phyloP scores from a whole-genome alignment of 1,140 invertebrate genomes.

The Rhagoletis zephyria region DNA sequence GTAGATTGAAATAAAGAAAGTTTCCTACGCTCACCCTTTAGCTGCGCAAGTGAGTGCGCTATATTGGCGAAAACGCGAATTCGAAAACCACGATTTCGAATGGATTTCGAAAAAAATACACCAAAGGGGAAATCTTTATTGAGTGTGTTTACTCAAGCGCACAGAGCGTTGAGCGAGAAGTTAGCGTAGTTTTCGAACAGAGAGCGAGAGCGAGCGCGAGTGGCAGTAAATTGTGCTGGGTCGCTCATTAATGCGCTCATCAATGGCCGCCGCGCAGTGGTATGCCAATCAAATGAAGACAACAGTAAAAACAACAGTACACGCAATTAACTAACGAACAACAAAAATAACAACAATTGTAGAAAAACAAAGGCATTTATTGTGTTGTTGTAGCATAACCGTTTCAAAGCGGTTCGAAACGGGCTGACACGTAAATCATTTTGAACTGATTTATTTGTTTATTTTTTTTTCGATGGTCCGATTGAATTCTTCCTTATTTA shows the following conservation, averaged over 20 bases:
- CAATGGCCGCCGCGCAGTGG: constrained; percentile 30
- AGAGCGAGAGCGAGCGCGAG: neutral
- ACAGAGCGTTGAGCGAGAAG: neutral
- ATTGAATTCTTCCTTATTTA: neutral
- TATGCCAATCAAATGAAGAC: constrained; percentile 38
- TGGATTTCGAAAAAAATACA: constrained; percentile 10
- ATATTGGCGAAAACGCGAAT: neutral
- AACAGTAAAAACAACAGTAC: neutral
- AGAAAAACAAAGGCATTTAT: neutral
- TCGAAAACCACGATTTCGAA: neutral
- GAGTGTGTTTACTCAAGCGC: neutral
- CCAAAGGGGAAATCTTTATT: neutral
- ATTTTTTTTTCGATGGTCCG: neutral
- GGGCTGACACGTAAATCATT: neutral
- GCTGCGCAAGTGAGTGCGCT: neutral
- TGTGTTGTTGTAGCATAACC: neutral
- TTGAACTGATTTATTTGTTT: neutral
- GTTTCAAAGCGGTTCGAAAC: constrained; percentile 13
- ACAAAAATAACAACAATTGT: neutral
- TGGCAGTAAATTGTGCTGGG: neutral
- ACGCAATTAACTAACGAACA: neutral
- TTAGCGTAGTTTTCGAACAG: neutral
- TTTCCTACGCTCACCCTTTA: too few species aligned
- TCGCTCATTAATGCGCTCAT: neutral
- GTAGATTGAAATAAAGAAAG: neutral